Evolutionary conservation across 2,888 invertebrate genomes (phyloP).

Genomic region (Hoplodrina blanda): DNA sequence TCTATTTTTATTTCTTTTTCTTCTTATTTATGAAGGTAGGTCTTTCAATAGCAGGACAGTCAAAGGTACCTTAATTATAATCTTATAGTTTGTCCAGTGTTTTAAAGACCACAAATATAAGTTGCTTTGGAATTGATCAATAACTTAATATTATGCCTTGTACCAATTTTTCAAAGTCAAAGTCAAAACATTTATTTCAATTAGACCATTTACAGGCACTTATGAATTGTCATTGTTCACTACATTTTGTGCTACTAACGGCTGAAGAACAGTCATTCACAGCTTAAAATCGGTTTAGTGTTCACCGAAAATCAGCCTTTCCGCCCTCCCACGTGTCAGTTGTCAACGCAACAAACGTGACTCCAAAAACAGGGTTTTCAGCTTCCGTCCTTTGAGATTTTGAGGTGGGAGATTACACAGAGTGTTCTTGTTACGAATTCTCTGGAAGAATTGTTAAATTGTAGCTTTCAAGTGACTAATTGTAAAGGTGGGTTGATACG

Average conservation of each 20-base stretch:
- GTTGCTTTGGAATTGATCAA: not conserved
- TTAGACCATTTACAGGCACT: too few relatives aligned
- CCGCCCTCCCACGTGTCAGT: not conserved
- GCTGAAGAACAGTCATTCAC: not conserved
- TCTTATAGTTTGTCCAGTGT: too few relatives aligned
- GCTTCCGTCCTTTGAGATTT: slow-evolving; percentile 27
- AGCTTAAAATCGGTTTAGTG: slow-evolving; percentile 7
- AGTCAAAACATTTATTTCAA: too few relatives aligned
- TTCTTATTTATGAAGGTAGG: too few relatives aligned
- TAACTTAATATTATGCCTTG: not conserved
- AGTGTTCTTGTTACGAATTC: slow-evolving; percentile 24
- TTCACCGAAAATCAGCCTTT: not conserved
- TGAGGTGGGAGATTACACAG: slow-evolving; percentile 5
- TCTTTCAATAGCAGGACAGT: too few relatives aligned
- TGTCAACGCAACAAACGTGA: slow-evolving; percentile 23
- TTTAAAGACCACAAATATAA: too few relatives aligned
- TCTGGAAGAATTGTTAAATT: slow-evolving; percentile 13
- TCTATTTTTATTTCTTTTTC: too few relatives aligned
- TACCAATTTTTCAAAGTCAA: not conserved
- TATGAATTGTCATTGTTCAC: too few relatives aligned
- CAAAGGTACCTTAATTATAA: too few relatives aligned
- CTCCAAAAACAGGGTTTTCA: slow-evolving; percentile 8
- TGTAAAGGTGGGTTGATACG: not conserved
- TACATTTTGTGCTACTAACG: not conserved
- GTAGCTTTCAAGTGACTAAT: slow-evolving; percentile 7